Evolutionary conservation across 2,113 vertebrate genomes (phyloP).

Genomic region (Phyllostomus discolor): DNA sequence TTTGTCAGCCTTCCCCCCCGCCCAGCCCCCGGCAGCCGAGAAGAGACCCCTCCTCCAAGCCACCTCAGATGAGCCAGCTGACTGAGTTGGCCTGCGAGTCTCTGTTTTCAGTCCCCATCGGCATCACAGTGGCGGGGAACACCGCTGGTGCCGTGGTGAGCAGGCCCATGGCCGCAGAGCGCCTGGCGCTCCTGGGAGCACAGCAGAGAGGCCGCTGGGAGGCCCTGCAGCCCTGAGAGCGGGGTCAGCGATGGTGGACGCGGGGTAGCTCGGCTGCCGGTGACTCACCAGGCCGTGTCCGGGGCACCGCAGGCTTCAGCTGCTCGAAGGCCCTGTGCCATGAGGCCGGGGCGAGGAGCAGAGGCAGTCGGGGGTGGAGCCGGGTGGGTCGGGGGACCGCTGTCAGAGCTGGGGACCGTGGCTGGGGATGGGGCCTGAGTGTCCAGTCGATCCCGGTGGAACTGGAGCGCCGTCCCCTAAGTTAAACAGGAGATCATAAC

Average conservation of each 20-base stretch:
- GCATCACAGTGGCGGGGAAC: rapidly evolving
- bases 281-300: rapidly evolving
- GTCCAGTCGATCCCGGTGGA: no score
- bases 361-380: not conserved
- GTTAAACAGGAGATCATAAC: not conserved
- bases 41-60: not conserved
- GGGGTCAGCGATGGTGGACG: rapidly evolving
- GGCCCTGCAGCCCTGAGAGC: no score
- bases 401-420: not conserved
- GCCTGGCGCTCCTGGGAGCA: rapidly evolving
- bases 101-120: not conserved
- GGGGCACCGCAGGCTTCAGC: not conserved
- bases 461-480: not conserved
- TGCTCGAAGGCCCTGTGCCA: no score
- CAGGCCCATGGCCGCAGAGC: not conserved
- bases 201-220: not conserved
- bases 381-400: not conserved
- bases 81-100: not conserved
- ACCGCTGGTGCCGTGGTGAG: rapidly evolving
- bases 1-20: not conserved
- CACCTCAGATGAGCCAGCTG: not conserved
- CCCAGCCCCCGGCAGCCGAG: not conserved
- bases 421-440: not conserved
- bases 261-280: not conserved
- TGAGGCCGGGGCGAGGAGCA: no score